Base-by-base conservation (phyloP, 1,140 invertebrate genomes). In the Archivesica marissinica region DNA sequence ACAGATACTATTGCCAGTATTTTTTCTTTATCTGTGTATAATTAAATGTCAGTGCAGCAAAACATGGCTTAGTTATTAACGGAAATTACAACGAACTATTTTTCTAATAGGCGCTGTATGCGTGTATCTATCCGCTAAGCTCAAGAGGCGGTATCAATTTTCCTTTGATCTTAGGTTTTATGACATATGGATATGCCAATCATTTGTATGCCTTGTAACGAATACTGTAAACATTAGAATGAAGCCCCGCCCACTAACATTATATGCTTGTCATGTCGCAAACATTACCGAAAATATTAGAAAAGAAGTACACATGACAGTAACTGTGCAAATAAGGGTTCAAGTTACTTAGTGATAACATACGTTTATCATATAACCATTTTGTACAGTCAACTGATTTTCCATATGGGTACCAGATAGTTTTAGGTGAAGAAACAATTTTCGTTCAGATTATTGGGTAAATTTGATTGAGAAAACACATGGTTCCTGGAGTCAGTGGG, bases 111-210 rank as follows among this genome's bases (percentile, higher is more conserved):
- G 13, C 35, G 2, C 20, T 39, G 35, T 52, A 38, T 30, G 39
- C 20, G 4, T 72, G 61, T 66, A 61, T 38, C 72, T 64, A 35
- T 75, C 68, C 59, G 54, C 68, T 33, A 23, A 25, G 52, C 68
- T 66, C 54, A 39, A 84, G 59, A 84, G 81, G 81, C 81, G 81
- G 81, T 84, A 84, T 84, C 81, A 84, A 76, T 66, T 84, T 84
- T 74, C 81, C 81, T 84, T 84, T 84, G 81, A 84, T 84, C 52
- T 84, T 76, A 38, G 56, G 28, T 75, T 76, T 84, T 76, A 84
- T 84, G 81, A 84, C 81, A 75, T 68, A 68, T 84, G 68, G 76
- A 84, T 84, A 75, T 84, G 81, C 59, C 81, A 84, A 84, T 84
- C 81, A 84, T 76, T 84, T 52, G 38, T 50, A 33, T 66, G 77